Evolutionary conservation across 1,140 invertebrate species (phyloP), one percentile per base, ranked within the genome.

Genomic region (Hycleus phaleratus): DNA sequence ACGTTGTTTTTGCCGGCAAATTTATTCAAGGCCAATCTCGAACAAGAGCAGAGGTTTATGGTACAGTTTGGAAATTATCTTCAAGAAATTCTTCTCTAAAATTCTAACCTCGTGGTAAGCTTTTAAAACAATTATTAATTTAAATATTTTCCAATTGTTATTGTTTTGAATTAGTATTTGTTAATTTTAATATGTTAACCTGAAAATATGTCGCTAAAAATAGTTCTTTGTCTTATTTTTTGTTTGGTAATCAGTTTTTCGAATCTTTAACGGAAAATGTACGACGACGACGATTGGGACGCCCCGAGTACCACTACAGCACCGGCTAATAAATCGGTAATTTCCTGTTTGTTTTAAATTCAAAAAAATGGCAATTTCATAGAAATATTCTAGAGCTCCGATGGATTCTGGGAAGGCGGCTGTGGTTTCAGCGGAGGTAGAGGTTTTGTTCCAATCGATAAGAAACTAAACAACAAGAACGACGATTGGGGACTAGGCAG

Each of bases 341-440:
- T 4, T 47, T 3, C 26, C 18, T 1, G 18, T 18, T 18, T 18
- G 18, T 18, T 18, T 18, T 18, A 18, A 18, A 18, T 18, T 9
- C 26, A 26, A 26, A 11, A n/a, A 47, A n/a, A 26, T 26, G 10
- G 46, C 4, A 26, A 8, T 26, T 10, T 44, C 4, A 12, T 26
- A 53, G 51, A 32, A 46, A 12, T 5, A 32, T 32, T 45, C 18
- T 26, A 46, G 24, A n/a, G 40, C 45, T 44, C 43, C 18, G 64
- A 62, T 8, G 26, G 65, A 6, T 42, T 48, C 8, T 59, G 58
- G 2, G 67, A 66, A 38, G 67, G 67, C 24, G 67, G 67, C n/a
- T 63, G 46, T 32, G 64, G 61, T 38, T 68, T 68, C 49, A 40
- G 60, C 10, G 52, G 60, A n/a, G 67, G 67, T n/a, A 32, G 67